Percentiles rank a stretch among this genome's conserved stretches.
Conservation (phyloP, 2,888 invertebrate genomes). For the Temnothorax unifasciatus region DNA sequence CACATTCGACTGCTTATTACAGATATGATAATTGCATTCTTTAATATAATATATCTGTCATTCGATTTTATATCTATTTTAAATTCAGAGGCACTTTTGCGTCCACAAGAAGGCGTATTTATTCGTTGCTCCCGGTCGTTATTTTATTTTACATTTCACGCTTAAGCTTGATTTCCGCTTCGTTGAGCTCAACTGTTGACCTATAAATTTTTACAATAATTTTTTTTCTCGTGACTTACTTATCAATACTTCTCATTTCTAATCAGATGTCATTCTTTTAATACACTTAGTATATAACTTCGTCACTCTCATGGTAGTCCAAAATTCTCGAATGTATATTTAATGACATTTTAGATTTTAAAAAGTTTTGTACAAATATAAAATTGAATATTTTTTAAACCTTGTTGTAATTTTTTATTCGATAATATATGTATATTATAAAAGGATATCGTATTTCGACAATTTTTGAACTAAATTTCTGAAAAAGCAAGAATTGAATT, state of each 20-base stretch:
- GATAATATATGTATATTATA: neutral
- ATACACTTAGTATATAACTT: neutral
- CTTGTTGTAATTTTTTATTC: neutral
- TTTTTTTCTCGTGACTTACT: neutral
- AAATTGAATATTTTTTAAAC: neutral
- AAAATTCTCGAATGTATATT: neutral
- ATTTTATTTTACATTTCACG: conserved; percentile 34
- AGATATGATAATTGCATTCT: conserved; percentile 11
- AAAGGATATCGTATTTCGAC: neutral
- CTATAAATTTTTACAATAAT: conserved; percentile 35
- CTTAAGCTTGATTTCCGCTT: conserved; percentile 38
- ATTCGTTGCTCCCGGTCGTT: neutral
- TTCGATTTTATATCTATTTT: neutral
- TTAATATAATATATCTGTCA: conserved; percentile 5
- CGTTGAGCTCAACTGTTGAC: conserved; percentile 26
- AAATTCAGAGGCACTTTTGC: neutral
- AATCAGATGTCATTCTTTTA: neutral
- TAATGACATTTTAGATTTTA: neutral
- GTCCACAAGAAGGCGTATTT: neutral
- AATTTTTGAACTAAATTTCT: neutral
- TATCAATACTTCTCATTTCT: neutral
- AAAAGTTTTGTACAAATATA: neutral
- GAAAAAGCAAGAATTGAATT: neutral
- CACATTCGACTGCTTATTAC: neutral
- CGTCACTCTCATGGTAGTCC: neutral